Evolutionary conservation across 2,113 vertebrate species (phyloP), one percentile per base, ranked within the genome.

Genomic region (Ctenomys sociabilis): DNA sequence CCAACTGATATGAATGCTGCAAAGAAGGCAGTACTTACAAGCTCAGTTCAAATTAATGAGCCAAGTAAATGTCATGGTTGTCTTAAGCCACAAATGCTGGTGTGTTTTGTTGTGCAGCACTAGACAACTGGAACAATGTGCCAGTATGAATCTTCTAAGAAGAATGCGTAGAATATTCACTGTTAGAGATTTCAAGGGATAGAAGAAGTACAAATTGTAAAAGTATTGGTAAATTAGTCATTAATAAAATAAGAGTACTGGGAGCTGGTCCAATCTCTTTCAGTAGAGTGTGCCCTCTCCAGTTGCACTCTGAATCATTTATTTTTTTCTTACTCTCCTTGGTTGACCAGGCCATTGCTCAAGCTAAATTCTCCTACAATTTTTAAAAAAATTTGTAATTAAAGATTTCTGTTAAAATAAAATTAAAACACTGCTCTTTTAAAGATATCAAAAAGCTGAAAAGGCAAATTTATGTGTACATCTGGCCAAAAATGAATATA

Each of bases 11-110:
- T 82, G 68, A 86, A 1, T 45, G 35, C 40, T 80, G 37, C 17
- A 80, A 37, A 91, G n/a, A 40, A 24, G 40, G 70, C 19, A 11
- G 16, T 70, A 49, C 21, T 82, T 35, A 37, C 35, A 96, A 72
- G n/a, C 24, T 54, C 84, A 40, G 57, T n/a, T 89, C 54, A 68
- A 54, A 87, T 22, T 78, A 14, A 57, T 72, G 77, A 96, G 45
- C 77, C 63, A 96, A 87, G 84, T 64, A 52, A 83, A 83, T 54
- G 4, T 45, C 45, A 21, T 57, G 24, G 73, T 61, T 94, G n/a
- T 66, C 72, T 83, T 64, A 72, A 96, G 68, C 37, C 86, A 94
- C 68, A 52, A 85, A 89, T 77, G 68, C 8, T 83, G 54, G 35
- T 70, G 43, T 93, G 28, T 54, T 93, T 89, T 96, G 77, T 90